Conservation (phyloP, 2,113 vertebrate genomes). For the Serinus canaria region DNA sequence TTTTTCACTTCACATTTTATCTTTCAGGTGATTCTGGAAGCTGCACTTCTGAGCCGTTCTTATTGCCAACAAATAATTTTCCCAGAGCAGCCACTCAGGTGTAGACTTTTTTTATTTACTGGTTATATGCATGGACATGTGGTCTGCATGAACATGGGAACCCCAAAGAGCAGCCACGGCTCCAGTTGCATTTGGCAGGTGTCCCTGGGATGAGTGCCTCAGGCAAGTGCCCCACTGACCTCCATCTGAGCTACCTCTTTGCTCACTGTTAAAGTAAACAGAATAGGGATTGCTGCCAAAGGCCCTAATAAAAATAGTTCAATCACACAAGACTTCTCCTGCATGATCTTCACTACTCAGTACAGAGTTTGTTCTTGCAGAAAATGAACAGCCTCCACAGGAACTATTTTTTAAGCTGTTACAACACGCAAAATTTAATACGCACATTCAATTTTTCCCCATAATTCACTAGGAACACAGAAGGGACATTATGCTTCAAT, state of each 20-base stretch:
- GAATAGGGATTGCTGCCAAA: neutral
- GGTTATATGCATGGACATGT: neutral
- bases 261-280: neutral
- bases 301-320: neutral
- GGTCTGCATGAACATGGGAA: neutral
- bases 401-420: slow-evolving; percentile 11
- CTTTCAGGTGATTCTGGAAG: neutral
- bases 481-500: neutral
- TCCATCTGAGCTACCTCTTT: neutral
- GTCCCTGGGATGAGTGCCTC: neutral
- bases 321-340: neutral
- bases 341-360: neutral
- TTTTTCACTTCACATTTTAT: neutral
- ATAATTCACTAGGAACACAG: neutral
- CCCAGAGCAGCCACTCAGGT: neutral
- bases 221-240: neutral
- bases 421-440: neutral
- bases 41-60: neutral
- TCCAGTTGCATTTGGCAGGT: neutral
- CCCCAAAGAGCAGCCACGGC: neutral
- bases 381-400: neutral
- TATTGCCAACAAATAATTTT: neutral
- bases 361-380: neutral
- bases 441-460: neutral
- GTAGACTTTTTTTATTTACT: neutral